phyloP scores from a whole-genome alignment of 1,140 invertebrate genomes.

The Drosophila willistoni region DNA sequence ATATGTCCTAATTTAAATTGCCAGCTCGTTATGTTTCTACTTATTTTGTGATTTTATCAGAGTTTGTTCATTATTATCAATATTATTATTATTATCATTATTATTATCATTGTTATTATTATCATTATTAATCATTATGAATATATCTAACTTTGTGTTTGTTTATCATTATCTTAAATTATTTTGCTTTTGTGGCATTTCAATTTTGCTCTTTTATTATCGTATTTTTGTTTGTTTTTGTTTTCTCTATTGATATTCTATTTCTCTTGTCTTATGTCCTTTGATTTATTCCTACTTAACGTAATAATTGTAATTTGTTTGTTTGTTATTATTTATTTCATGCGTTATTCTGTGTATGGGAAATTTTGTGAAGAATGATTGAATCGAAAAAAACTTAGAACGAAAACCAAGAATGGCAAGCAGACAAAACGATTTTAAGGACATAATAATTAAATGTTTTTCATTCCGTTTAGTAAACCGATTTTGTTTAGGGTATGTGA shows the following conservation, averaged over 20 bases:
- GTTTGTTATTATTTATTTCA: slow-evolving; percentile 51
- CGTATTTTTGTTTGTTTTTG: slow-evolving; percentile 15
- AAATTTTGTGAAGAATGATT: background rate
- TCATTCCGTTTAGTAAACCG: background rate
- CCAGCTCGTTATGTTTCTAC: background rate
- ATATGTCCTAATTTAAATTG: background rate
- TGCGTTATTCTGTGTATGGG: slow-evolving; percentile 57
- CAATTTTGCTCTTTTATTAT: background rate
- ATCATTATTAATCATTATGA: slow-evolving; percentile 1
- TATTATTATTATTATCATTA: background rate
- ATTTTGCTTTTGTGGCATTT: slow-evolving; percentile 22
- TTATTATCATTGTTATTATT: slow-evolving; percentile 1
- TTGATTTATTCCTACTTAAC: slow-evolving; percentile 47
- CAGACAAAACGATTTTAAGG: background rate
- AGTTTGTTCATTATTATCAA: background rate
- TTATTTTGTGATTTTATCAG: background rate
- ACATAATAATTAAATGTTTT: background rate
- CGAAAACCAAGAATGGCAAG: slow-evolving; percentile 12
- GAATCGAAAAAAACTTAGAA: background rate
- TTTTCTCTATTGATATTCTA: slow-evolving; percentile 6
- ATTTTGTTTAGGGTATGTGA: background rate
- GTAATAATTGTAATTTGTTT: slow-evolving; percentile 32
- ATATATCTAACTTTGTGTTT: slow-evolving; percentile 17
- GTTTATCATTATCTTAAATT: slow-evolving; percentile 63
- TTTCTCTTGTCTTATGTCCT: slow-evolving; percentile 1